Evolutionary conservation across 2,888 invertebrate genomes (phyloP), one percentile per base, ranked within the genome.

Genomic region (Cheilosia vernalis): DNA sequence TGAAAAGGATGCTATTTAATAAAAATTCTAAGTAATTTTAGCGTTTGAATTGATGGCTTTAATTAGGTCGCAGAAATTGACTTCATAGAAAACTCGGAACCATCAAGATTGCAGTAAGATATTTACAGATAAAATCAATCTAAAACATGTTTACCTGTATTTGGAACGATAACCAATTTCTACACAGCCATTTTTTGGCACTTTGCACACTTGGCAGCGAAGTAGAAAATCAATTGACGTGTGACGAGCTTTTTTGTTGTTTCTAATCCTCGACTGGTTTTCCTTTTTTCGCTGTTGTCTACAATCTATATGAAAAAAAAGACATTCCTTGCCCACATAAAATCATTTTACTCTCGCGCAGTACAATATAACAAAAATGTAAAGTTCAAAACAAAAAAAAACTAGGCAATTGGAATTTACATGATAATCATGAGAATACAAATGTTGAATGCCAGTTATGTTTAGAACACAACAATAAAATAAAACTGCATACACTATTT

Each of bases 1-100:
- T 84, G 74, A 84, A 70, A 67, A 49, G 37, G 56, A 67, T 55
- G 42, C 63, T 83, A 66, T 61, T 66, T 51, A 84, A 84, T 80
- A 74, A 74, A 84, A 47, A 33, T 40, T 42, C 53, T 60, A 66
- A 55, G 13, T 70, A 27, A 63, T 64, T 70, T 64, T 60, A 66
- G 47, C 37, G 42, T 77, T 70, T 58, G 44, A 70, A 51, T 24
- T 30, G 9, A 17, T 19, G 17, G 40, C n/a, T 56, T 56, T 2
- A 44, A 44, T 44, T 44, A 44, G 10, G 37, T 30, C 30, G 9
- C 30, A 9, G 30, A 9, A 27, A 27, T 6, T 27, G 27, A 7
- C 27, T 27, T 27, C 27, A 27, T 27, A 27, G 6, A 27, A 27
- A 27, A 27, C 27, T 4, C 24, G 4, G 24, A 24, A 24, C 3